Base-by-base conservation (phyloP, 1,140 invertebrate species). In the Drosophila athabasca region DNA sequence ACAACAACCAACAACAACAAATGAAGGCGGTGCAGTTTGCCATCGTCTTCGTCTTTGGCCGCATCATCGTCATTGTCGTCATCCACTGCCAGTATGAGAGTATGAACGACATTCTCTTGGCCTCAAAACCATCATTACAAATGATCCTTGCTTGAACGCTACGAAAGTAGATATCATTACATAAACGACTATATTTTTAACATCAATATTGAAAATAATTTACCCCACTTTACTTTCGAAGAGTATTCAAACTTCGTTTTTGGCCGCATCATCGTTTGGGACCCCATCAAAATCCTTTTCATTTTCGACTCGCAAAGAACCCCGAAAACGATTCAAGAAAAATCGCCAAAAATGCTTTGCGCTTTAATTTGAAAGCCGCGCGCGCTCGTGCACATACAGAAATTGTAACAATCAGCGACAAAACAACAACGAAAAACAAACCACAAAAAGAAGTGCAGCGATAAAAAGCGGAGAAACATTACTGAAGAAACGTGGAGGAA, bases 361-460 rank as follows among this genome's bases (percentile, higher is more conserved):
- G 59, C 69, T 82, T 78, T 70, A 82, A 82, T 70, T 83, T 80
- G 54, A 64, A 48, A 70, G 52, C 50, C 54, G 52, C 49, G 57
- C 62, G 31, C 71, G 71, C 76, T 78, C 71, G 43, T 70, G 72
- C 79, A 71, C 71, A 76, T 49, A 74, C 74, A 87, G 87, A 82
- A 87, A 88, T 85, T 85, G 82, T 85, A 85, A 85, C 82, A 85
- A 85, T 85, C 82, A 85, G 82, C 82, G 76, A 73, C 75, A 62
- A 62, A 29, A 48, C 62, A 45, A 60, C 55, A 61, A 54, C 15
- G 44, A 35, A 45, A n/a, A n/a, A n/a, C n/a, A n/a, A 60, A 51
- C 17, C 29, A 79, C 75, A 66, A 46, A 68, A 72, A 87, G 62
- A 85, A 75, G 75, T 58, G 49, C 65, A 3, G 39, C 55, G 68